Base-by-base conservation (phyloP, 1,140 invertebrate species). In the Ceratosolen solmsi region DNA sequence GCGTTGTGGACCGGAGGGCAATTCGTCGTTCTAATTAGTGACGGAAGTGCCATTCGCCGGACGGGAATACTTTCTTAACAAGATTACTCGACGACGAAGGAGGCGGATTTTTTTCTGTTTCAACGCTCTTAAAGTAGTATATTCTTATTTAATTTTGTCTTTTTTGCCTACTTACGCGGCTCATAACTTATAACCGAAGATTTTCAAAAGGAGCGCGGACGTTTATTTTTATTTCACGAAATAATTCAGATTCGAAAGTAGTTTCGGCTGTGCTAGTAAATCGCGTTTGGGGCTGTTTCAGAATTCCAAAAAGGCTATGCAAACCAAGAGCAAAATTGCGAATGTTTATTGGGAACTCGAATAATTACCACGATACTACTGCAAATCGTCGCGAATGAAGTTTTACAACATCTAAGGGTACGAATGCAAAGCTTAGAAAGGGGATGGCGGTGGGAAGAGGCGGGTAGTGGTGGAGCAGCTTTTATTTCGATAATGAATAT, bases 51-150 rank as follows among this genome's bases (percentile, higher is more conserved):
- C 68, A 82, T 78, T 78, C 76, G 74, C 49, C 68, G 72, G 68
- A 56, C 73, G 74, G 81, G 84, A 86, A 87, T 85, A 87, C 86
- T 89, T 87, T 86, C 85, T 87, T 87, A 88, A 89, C 87, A 84
- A 87, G 87, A 88, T 87, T 85, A 81, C 46, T 46, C 78, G 54
- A 60, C 68, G 27, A n/a, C 33, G 38, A 49, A 36, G 51, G 27
- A 49, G 54, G 25, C 3, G 13, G 33, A 51, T 49, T 80, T 80
- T 80, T 36, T 79, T 54, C 9, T 70, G 25, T 78, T 41, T 46
- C 49, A n/a, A 15, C 38, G 27, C 65, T 46, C 75, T 65, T 36
- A 77, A 77, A 65, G 38, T 13, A 33, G 41, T 65, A 25, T 41
- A 41, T 77, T 46, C 60, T 30, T 22, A n/a, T n/a, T n/a, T n/a